phyloP scores from a whole-genome alignment of 2,113 vertebrate genomes.

The Triplophysa tibetana region DNA sequence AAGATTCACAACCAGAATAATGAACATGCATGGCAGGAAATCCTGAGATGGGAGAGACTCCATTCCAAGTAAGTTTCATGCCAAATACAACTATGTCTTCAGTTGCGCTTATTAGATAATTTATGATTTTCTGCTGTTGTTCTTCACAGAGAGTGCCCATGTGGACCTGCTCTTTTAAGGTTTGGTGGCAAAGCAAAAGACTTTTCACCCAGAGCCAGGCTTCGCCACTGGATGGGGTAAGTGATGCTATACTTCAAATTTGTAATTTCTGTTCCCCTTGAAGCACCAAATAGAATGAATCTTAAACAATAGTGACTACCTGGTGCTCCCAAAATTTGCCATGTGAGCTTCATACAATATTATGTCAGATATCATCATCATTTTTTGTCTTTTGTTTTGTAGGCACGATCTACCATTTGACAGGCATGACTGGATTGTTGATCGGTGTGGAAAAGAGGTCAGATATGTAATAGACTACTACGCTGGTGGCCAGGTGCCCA shows the following conservation, averaged over 20 bases:
- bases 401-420: constrained; percentile 87
- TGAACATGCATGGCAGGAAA: constrained; percentile 87
- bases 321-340: not conserved
- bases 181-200: constrained; percentile 87
- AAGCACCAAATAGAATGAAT: no score
- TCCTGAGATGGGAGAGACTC: constrained; percentile 88
- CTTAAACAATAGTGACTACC: no score
- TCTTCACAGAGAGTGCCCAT: constrained; percentile 80
- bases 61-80: constrained; percentile 73
- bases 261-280: no score
- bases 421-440: constrained; percentile 84
- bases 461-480: constrained; percentile 88
- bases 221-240: constrained; percentile 87
- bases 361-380: not conserved
- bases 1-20: constrained; percentile 89
- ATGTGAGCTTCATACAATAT: not conserved
- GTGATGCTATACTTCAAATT: constrained; percentile 43
- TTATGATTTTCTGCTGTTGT: constrained; percentile 14
- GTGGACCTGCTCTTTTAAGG: constrained; percentile 79
- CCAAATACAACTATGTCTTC: not conserved
- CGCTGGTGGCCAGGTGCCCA: constrained; percentile 75
- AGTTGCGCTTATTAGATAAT: not conserved
- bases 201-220: constrained; percentile 83
- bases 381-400: constrained; percentile 18
- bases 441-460: constrained; percentile 84